Evolutionary conservation across 2,113 vertebrate species (phyloP), one percentile per base, ranked within the genome.

Genomic region (Pontoporia blainvillei): DNA sequence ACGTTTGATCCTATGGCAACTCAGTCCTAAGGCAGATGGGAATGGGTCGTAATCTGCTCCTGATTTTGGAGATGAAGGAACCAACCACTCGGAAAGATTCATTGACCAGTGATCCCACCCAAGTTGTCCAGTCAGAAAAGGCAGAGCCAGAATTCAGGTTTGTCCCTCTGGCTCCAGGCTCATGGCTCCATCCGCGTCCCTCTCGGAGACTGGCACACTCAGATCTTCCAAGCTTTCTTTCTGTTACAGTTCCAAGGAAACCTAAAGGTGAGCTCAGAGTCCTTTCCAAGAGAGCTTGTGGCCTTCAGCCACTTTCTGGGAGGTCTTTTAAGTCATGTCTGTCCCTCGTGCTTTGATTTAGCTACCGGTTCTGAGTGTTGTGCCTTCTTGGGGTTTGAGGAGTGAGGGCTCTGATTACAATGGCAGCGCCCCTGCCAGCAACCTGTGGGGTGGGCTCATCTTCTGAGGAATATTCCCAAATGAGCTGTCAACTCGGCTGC

Each of bases 291-390:
- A 86, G 14, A 57, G n/a, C 27, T 57, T 87, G 31, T 82, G 78
- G 59, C 93, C 46, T 52, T 64, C 21, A 83, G 73, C 75, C 62
- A 79, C 83, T 76, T 86, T 82, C 95, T 97, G 97, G 96, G 96
- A 97, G 95, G 90, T 97, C 96, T 96, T 86, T 88, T 36, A 86
- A 94, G 78, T 54, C 73, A 67, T 75, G 87, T 97, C n/a, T 93
- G 59, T 72, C 81, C 71, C 54, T 36, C 29, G 18, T 46, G 88
- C 66, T 93, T 95, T 96, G 88, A 84, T 95, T 89, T 89, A 88
- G 72, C 91, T 89, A 88, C 88, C 52, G 62, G 73, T 79, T 72
- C 78, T 75, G 84, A 93, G 44, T 39, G 27, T 21, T 62, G 29
- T 81, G 93, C 79, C 81, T 96, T 84, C 78, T 23, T 39, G 57